Base-by-base conservation (phyloP, 2,113 vertebrate genomes). In the Myodes glareolus region DNA sequence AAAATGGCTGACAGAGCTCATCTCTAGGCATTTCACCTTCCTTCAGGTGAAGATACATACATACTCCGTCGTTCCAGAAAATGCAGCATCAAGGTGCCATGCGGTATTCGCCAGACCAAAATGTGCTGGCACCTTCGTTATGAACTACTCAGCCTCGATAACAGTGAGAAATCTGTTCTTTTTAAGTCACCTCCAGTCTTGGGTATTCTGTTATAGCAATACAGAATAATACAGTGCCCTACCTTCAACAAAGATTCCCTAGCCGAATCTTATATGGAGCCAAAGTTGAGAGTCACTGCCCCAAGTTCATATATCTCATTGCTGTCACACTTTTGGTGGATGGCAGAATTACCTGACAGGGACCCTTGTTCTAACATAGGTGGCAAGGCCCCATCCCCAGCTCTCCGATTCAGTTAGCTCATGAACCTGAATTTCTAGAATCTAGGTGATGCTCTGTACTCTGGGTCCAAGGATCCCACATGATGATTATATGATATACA, bases 341-440 rank as follows among this genome's bases (percentile, higher is more conserved):
- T 27, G 72, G 58, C 86, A 52, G 12, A 91, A 81, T 72, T 68
- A 80, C 55, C 23, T 31, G 52, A 52, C 36, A 3, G 31, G 25
- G 23, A n/a, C 12, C 13, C 70, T 63, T 87, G 63, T 50, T 87
- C 45, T 50, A 78, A 93, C n/a, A 80, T 39, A 72, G 67, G 61
- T 13, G 67, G 52, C 7, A 68, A 63, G 58, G 50, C 14, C 47
- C 61, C 31, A 90, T 31, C 5, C 31, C n/a, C 19, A 65, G 70
- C 21, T 36, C 82, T 96, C 70, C 76, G 84, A 68, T 67, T 95
- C 75, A 84, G 29, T 25, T 75, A n/a, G 63, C 94, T 95, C 39
- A 75, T 63, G 14, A 89, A 89, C 70, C 70, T 72, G 50, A 78
- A 97, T 77, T 95, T 93, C 61, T 80, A 82, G 80, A 82, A 27